Evolutionary conservation across 1,140 invertebrate genomes (phyloP).

Genomic region (Drosophila tani): DNA sequence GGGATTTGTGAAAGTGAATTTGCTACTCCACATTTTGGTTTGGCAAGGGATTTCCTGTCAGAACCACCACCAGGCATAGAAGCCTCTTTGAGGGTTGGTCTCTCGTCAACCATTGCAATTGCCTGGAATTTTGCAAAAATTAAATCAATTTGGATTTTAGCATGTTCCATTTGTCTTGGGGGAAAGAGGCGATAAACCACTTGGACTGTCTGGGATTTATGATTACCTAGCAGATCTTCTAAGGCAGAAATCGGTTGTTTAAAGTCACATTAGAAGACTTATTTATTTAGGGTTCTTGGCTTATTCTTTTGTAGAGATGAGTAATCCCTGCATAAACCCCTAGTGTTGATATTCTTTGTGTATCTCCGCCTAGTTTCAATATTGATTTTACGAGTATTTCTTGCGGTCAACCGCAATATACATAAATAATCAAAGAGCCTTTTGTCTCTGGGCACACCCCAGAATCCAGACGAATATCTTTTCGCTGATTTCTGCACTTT

Average conservation of each 20-base stretch:
- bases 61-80: constrained; percentile 28
- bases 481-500: constrained; percentile 29
- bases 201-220: constrained; percentile 15
- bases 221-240: background rate
- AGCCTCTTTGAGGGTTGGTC: constrained; percentile 33
- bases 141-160: constrained; percentile 56
- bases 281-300: background rate
- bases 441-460: constrained; percentile 31
- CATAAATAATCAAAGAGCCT: constrained; percentile 24
- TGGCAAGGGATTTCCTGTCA: constrained; percentile 23
- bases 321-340: background rate
- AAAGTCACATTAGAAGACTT: background rate
- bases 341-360: background rate
- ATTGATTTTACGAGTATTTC: constrained; percentile 20
- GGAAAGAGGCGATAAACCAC: background rate
- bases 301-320: background rate
- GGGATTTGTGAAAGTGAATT: constrained; percentile 58
- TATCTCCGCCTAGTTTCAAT: constrained; percentile 7
- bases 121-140: constrained; percentile 46
- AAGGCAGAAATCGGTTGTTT: background rate
- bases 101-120: constrained; percentile 29
- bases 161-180: constrained; percentile 24
- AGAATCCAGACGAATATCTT: constrained; percentile 18
- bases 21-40: constrained; percentile 37
- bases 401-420: constrained; percentile 17